phyloP scores from a whole-genome alignment of 2,113 vertebrate species.

The Fulica atra region DNA sequence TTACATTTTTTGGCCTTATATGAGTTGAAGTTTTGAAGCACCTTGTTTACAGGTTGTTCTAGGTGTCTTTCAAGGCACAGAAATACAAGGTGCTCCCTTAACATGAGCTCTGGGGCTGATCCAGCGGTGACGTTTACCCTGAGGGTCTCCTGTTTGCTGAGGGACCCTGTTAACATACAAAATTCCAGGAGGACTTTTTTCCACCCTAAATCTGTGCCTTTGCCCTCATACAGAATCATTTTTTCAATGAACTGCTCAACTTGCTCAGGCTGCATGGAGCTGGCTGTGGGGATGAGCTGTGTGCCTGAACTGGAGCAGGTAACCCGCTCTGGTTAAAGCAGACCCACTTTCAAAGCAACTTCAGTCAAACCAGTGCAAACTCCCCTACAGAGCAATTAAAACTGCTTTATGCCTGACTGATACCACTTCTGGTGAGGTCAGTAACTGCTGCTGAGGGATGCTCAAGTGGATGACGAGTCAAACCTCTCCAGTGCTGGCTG shows the following conservation, averaged over 20 bases:
- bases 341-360: background rate
- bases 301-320: slow-evolving; percentile 18
- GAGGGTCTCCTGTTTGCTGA: background rate
- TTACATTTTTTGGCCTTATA: background rate
- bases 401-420: background rate
- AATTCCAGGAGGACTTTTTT: background rate
- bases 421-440: background rate
- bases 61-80: background rate
- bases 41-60: background rate
- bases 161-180: background rate
- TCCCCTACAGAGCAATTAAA: background rate
- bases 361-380: background rate
- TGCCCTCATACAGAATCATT: background rate
- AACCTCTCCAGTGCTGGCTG: background rate
- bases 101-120: fast-evolving
- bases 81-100: background rate
- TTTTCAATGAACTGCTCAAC: slow-evolving; percentile 27
- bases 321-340: slow-evolving; percentile 1
- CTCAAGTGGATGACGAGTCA: background rate
- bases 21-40: background rate
- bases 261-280: background rate
- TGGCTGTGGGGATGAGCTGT: slow-evolving; percentile 35
- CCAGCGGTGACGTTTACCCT: background rate
- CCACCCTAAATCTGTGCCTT: background rate
- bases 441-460: background rate